Evolutionary conservation across 2,797 vertebrate species (phyloP), one percentile per base, ranked within the genome.

Genomic region (Columba guinea): DNA sequence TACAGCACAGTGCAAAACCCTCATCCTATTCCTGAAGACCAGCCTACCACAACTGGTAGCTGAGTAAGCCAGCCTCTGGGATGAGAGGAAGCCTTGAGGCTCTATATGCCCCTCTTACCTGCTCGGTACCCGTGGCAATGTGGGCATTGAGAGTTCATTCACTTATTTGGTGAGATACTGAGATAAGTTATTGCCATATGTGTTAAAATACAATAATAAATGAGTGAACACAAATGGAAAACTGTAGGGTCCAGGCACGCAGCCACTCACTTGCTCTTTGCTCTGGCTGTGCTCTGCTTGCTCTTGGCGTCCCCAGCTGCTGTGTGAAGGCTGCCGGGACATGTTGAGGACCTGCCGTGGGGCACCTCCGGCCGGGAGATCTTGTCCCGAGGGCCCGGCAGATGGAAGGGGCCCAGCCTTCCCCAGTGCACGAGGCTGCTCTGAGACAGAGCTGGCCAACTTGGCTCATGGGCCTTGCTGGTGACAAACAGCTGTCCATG

Each of bases 381-480:
- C 28, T 68, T 2, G 3, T 82, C 35, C 37, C 35, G 55, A 52
- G 44, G 37, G 35, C 58, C 16, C n/a, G 52, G 65, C 49, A 39
- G 22, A 11, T 13, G 19, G 20, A 41, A 49, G 49, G 9, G 9
- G 84, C 30, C 55, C 34, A 16, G 10, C 9, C 46, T 55, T 62
- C 18, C 55, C 7, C 4, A 24, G 70, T 5, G 28, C 27, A 2
- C 5, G 19, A 64, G 34, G 67, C 53, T 70, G 39, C 49, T 77
- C 48, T 26, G 58, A 59, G 62, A 11, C 24, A 69, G 24, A 74
- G 5, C 21, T 0, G 3, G 48, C 35, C 59, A 49, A 13, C 21
- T 48, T 27, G 32, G 13, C 27, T 71, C 2, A 0, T 21, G 39
- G 37, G 27, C 68, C 23, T 74, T 0, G 1, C 39, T 69, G 39